Percentiles rank a stretch among this genome's conserved stretches.
Conservation (phyloP, 2,113 vertebrate species). For the Daboia siamensis region DNA sequence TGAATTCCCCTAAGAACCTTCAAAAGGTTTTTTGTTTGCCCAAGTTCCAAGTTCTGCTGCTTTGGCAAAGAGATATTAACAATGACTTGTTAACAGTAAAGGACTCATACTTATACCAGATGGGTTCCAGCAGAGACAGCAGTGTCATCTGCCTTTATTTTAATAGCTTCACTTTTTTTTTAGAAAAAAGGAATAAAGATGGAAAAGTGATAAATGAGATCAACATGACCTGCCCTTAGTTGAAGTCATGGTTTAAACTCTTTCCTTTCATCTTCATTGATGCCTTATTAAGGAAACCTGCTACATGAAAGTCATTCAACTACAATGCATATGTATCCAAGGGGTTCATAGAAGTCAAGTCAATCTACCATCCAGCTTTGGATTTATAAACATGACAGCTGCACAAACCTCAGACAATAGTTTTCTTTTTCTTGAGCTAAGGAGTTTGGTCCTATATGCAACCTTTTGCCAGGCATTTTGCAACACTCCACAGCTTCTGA, state of each 20-base stretch:
- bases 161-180: slow-evolving; percentile 61
- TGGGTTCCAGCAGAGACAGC: slow-evolving; percentile 55
- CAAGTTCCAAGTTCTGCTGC: slow-evolving; percentile 65
- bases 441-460: background rate
- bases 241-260: slow-evolving; percentile 73
- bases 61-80: slow-evolving; percentile 72
- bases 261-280: slow-evolving; percentile 73
- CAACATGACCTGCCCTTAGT: slow-evolving; percentile 76
- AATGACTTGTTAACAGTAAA: slow-evolving; percentile 59
- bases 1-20: slow-evolving; percentile 65
- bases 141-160: slow-evolving; percentile 67
- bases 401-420: slow-evolving; percentile 33
- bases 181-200: background rate
- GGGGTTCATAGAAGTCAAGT: slow-evolving; percentile 71
- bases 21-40: slow-evolving; percentile 69
- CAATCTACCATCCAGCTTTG: slow-evolving; percentile 67
- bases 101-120: slow-evolving; percentile 63
- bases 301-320: slow-evolving; percentile 71
- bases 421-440: background rate
- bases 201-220: slow-evolving; percentile 74
- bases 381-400: slow-evolving; percentile 60
- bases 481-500: background rate
- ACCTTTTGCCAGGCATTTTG: background rate
- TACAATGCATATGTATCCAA: slow-evolving; percentile 71
- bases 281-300: slow-evolving; percentile 72